Evolutionary conservation across 2,113 vertebrate species (phyloP), one percentile per base, ranked within the genome.

Genomic region (Peromyscus maniculatus): DNA sequence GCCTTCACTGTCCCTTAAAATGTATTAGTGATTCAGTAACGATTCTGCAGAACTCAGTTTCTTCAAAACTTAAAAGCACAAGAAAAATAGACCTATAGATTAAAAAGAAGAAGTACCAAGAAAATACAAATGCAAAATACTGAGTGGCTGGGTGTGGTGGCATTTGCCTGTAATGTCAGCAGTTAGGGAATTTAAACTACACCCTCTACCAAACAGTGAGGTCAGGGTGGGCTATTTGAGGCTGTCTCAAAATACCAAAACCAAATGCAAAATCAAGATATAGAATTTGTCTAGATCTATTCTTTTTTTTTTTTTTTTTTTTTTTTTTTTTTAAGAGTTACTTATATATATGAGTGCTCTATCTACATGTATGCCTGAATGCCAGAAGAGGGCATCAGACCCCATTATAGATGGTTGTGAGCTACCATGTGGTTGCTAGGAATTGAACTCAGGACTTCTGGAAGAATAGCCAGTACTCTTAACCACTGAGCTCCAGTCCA

Each of bases 31-130:
- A 90, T 7, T 57, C 49, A 80, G 78, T 36, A 55, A 80, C 49
- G 89, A 62, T 43, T 72, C 71, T 74, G 52, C n/a, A 95, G 33
- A 86, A 71, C 15, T 49, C 55, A 55, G 26, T 89, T 91, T 90
- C 87, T 88, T 67, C 33, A 83, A 97, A 91, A 89, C 39, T n/a
- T 57, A 57, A 57, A 57, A 57, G 77, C 31, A 52, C 77, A 52
- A 72, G 33, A 88, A 72, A 69, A 71, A 72, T 3, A 75, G 28
- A 55, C 31, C 28, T 55, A 46, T 55, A 55, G 43, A 28, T 22
- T 80, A 57, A 80, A 80, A 75, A 84, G 26, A 75, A 84, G 26
- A 78, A 31, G 16, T n/a, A 91, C 39, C 4, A 93, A 64, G 21
- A 75, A 93, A 94, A 96, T 17, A 1, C 22, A 93, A 94, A 96